Base-by-base conservation (phyloP, 1,140 invertebrate species). In the Cydia pomonella region DNA sequence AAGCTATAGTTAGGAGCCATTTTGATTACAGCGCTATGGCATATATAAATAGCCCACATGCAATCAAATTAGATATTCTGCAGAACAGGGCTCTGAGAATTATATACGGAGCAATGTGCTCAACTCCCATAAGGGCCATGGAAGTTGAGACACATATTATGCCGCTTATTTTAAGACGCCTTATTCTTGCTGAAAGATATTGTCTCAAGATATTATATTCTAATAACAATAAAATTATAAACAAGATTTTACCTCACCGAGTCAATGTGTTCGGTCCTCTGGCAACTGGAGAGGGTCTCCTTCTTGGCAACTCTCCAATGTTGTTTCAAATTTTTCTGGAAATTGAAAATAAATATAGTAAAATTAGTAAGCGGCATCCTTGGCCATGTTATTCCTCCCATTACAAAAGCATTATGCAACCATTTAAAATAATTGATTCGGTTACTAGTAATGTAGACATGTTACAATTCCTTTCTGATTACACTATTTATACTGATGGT, bases 111-210 rank as follows among this genome's bases (percentile, higher is more conserved):
- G n/a, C n/a, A n/a, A n/a, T n/a, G n/a, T n/a, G n/a, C 23, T 18
- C 41, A 7, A 73, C 72, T 21, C 72, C 72, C n/a, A 73, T 73
- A 25, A 50, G 21, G 6, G 44, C 72, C 9, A 50, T 73, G 47
- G 72, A 73, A 23, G 21, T 73, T 50, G 72, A 73, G 21, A 73
- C 12, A 7, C 2, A 16, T 9, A 73, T 73, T 47, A 2, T 21
- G 7, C 72, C 72, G 2, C 25, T 73, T 9, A 47, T 38, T 25
- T 16, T 73, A 16, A 47, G 72, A 50, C 41, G 72, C 9, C 25
- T 73, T 2, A 9, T 25, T 7, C 9, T 73, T 2, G 33, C 27
- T 23, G 41, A 73, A 50, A 73, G 72, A 73, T 73, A 10, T 59
- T 73, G 41, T 10, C 7, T 73, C 2, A 73, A 73, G 16, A 2